Percentiles rank a stretch among this genome's conserved stretches.
phyloP scores from a whole-genome alignment of 2,797 vertebrate species.

The Mormyrops attenuatus region DNA sequence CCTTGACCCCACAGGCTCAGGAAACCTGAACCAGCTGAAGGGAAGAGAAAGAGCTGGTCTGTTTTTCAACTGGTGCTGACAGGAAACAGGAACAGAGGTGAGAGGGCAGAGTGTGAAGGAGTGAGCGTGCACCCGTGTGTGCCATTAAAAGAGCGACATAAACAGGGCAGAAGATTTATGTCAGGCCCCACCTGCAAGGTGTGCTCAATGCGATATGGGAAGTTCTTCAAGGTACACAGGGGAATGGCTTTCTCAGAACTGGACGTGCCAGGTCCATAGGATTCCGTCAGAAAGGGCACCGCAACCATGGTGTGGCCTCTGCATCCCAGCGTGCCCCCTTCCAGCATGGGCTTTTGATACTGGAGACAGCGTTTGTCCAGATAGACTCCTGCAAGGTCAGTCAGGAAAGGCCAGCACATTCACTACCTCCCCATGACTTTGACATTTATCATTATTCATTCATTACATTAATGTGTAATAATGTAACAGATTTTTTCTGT shows the following conservation, averaged over 20 bases:
- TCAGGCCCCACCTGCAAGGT: conserved; percentile 72
- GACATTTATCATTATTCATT: background rate
- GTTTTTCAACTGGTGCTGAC: background rate
- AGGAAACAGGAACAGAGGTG: background rate
- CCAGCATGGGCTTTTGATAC: conserved; percentile 69
- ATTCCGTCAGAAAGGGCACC: conserved; percentile 68
- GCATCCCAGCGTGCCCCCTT: conserved; percentile 72
- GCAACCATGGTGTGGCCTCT: conserved; percentile 63
- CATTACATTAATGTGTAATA: background rate
- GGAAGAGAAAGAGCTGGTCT: background rate
- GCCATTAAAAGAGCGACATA: background rate
- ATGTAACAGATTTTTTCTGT: background rate
- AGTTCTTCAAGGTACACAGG: conserved; percentile 74
- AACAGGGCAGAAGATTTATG: background rate
- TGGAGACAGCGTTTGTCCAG: conserved; percentile 66
- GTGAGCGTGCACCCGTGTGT: background rate
- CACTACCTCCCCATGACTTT: background rate
- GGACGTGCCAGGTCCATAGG: conserved; percentile 37
- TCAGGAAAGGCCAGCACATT: background rate
- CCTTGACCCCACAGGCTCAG: background rate
- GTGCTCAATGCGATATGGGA: conserved; percentile 74
- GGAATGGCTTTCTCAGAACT: conserved; percentile 48
- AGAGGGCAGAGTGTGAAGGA: background rate
- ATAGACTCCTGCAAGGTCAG: conserved; percentile 62
- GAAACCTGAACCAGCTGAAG: background rate